Percentiles rank a stretch among this genome's conserved stretches.
These are phyloP conservation scores for Aspiorhynchus laticeps DNA, from an alignment of 2,113 vertebrate species.

Conservation along the genomic window DNA sequence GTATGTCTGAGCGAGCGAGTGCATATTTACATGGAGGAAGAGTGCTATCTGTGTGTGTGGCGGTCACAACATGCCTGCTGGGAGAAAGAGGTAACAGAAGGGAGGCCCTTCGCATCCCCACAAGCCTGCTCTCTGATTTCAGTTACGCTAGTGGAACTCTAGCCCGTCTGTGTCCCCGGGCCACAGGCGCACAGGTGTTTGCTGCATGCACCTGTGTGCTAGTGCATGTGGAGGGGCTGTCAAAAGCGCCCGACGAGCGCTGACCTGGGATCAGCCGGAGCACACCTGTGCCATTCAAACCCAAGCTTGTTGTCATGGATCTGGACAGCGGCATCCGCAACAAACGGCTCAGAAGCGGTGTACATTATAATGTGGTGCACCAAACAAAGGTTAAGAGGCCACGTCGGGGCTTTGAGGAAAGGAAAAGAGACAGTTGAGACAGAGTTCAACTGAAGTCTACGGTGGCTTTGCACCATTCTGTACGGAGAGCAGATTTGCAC, in stretches of 20 bases:
- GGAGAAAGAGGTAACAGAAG: slow-evolving; percentile 24
- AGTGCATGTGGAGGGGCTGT: slow-evolving; percentile 51
- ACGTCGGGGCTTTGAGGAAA: slow-evolving; percentile 16
- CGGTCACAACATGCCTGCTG: slow-evolving; percentile 35
- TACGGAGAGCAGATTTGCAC: slow-evolving; percentile 73
- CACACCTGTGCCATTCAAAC: slow-evolving; percentile 55
- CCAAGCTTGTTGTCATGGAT: slow-evolving; percentile 34
- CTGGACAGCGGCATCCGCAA: slow-evolving; percentile 27
- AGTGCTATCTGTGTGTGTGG: slow-evolving; percentile 26
- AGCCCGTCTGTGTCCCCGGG: slow-evolving; percentile 49
- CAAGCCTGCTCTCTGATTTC: slow-evolving; percentile 43
- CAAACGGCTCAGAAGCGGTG: not conserved
- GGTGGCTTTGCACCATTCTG: slow-evolving; percentile 63
- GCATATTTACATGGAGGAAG: slow-evolving; percentile 29
- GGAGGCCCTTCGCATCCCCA: slow-evolving; percentile 11
- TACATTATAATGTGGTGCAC: slow-evolving; percentile 3
- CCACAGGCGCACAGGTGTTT: slow-evolving; percentile 53
- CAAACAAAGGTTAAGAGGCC: slow-evolving; percentile 36
- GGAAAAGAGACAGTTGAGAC: slow-evolving; percentile 50
- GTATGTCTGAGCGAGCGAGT: slow-evolving; percentile 29
- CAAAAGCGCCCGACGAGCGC: slow-evolving; percentile 33
- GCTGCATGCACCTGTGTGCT: slow-evolving; percentile 47
- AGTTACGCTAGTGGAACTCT: slow-evolving; percentile 43
- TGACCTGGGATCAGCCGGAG: slow-evolving; percentile 37
- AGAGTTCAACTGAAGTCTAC: slow-evolving; percentile 52